Evolutionary conservation across 2,113 vertebrate genomes (phyloP), one percentile per base, ranked within the genome.

Genomic region (Phyllostomus discolor): DNA sequence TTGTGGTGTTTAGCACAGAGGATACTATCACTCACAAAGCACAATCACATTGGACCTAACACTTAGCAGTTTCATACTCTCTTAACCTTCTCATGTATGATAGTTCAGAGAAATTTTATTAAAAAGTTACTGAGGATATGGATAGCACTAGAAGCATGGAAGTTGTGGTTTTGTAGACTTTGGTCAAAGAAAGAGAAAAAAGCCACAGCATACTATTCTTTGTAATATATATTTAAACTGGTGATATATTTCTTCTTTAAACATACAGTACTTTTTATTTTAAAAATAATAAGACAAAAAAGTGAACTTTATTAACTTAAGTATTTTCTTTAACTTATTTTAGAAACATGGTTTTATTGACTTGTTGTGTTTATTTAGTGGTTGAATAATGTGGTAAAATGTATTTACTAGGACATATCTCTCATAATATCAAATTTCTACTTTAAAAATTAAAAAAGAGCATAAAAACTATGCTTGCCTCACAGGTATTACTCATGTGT

Each of bases 51-150:
- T 96, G 57, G 70, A 94, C 59, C 64, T 76, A 80, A 75, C 1
- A 62, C 76, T 43, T 67, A 87, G 52, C 35, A 46, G 31, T 46
- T 95, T 95, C 52, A 72, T 81, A 82, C 24, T 88, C 15, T 83
- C 54, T 67, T 83, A 67, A 94, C 81, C 70, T 90, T 2, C 31
- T 64, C 96, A 33, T 54, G 33, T 89, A 93, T 91, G n/a, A 90
- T 83, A 92, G 80, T 79, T 35, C 31, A 70, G 33, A 72, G 16
- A 11, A 81, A 84, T 20, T 54, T 69, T 50, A 78, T 90, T 76
- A 22, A 35, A 90, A 81, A 84, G 15, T 31, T 88, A 88, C 83
- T 75, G 69, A 92, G 43, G 59, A 79, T 94, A 7, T 43, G 67
- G 24, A 41, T 41, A 89, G 10, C 62, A 57, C 62, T 5, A 70